phyloP scores from a whole-genome alignment of 2,888 invertebrate species.

The Reticulitermes lucifugus region DNA sequence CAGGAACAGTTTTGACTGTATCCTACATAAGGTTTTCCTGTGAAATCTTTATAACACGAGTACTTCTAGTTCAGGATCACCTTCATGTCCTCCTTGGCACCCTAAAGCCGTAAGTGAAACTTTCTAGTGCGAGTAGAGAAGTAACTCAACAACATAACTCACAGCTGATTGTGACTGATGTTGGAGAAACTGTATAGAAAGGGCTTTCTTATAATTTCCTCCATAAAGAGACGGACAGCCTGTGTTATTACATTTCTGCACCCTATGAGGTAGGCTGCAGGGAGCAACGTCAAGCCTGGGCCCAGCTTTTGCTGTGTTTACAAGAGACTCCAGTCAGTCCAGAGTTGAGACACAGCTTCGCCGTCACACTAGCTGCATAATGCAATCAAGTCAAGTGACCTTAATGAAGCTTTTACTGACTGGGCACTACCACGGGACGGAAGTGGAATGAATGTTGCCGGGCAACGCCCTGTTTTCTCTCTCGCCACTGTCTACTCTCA shows the following conservation, averaged over 20 bases:
- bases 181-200: too few relatives aligned
- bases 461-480: slow-evolving; percentile 25
- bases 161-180: too few relatives aligned
- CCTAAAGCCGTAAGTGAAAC: too few relatives aligned
- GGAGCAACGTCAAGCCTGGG: background rate
- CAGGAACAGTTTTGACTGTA: too few relatives aligned
- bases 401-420: slow-evolving; percentile 48
- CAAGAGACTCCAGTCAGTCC: background rate
- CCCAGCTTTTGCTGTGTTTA: background rate
- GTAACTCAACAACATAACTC: too few relatives aligned
- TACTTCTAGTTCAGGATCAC: too few relatives aligned
- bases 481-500: background rate
- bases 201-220: too few relatives aligned
- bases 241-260: slow-evolving; percentile 26
- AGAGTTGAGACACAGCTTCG: background rate
- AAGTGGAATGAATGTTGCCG: slow-evolving; percentile 9
- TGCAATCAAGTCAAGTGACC: slow-evolving; percentile 49
- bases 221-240: background rate
- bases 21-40: too few relatives aligned
- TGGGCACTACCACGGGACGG: background rate
- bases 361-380: slow-evolving; percentile 35
- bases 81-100: too few relatives aligned
- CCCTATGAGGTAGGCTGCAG: slow-evolving; percentile 4
- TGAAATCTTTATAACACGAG: too few relatives aligned
- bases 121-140: too few relatives aligned